A percentile compares a stretch with the other conserved stretches of the same genome.
Conservation (phyloP, 2,888 invertebrate genomes). For the Coremacera marginata region DNA sequence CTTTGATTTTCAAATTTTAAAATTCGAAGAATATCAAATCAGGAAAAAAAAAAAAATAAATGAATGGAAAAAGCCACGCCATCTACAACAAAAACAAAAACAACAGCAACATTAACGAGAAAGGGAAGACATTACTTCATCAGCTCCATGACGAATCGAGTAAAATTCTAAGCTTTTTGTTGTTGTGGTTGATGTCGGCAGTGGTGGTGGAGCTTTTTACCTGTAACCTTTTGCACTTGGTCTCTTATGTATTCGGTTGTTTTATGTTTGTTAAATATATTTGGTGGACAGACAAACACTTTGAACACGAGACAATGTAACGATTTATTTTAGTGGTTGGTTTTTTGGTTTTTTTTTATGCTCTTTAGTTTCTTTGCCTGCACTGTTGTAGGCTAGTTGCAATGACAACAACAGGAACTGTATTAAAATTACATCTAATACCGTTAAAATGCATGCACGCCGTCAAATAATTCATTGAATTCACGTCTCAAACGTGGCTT, state of each 20-base stretch:
- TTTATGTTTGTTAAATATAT: conserved; percentile 42
- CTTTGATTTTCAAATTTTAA: conserved; percentile 54
- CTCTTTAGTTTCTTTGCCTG: neutral
- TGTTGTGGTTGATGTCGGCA: neutral
- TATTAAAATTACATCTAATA: conserved; percentile 42
- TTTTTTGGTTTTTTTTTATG: neutral
- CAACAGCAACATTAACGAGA: neutral
- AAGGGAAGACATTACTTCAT: conserved; percentile 31
- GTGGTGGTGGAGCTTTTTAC: conserved; percentile 50
- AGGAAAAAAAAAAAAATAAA: conserved; percentile 7
- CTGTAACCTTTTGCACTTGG: conserved; percentile 67
- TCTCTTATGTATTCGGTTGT: conserved; percentile 55
- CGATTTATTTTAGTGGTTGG: conserved; percentile 37
- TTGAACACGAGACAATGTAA: conserved; percentile 44
- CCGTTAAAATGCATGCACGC: conserved; percentile 52
- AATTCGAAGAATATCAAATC: conserved; percentile 46
- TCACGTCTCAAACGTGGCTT: conserved; percentile 41
- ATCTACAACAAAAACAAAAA: neutral
- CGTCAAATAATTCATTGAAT: conserved; percentile 53
- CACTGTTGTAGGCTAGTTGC: conserved; percentile 25
- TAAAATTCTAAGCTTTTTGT: neutral
- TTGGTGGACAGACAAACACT: conserved; percentile 34
- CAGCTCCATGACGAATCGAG: conserved; percentile 5
- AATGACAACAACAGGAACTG: conserved; percentile 37
- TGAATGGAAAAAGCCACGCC: neutral